These are phyloP conservation scores for Artemia sinica DNA, from an alignment of 2,888 invertebrate species.

Conservation along the genomic window DNA sequence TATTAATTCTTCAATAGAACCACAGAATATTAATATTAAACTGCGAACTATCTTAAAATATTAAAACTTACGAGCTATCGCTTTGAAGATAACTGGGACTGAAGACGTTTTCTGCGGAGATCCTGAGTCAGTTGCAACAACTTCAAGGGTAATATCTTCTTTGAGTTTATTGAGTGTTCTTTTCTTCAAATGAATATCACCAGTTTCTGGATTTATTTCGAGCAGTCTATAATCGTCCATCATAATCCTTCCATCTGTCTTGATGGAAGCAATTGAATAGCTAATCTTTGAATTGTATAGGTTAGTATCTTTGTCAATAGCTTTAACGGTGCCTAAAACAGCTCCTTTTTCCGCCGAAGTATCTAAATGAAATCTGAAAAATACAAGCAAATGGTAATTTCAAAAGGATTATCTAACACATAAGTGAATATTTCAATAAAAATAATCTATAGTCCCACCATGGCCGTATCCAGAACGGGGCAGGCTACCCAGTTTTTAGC, in stretches of 20 bases:
- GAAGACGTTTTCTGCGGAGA: conserved; percentile 6
- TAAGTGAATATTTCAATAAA: no score
- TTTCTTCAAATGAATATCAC: not conserved
- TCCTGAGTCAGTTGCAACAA: not conserved
- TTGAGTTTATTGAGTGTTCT: not conserved
- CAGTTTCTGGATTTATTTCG: not conserved
- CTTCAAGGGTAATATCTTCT: not conserved
- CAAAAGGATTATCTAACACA: no score
- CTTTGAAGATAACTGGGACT: conserved; percentile 3
- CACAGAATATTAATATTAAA: no score
- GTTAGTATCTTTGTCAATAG: not conserved
- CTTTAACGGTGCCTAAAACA: not conserved
- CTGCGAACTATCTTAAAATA: no score
- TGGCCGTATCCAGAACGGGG: no score
- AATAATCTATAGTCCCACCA: no score
- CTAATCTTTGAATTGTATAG: not conserved
- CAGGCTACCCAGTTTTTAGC: no score
- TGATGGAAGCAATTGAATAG: not conserved
- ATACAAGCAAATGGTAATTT: not conserved
- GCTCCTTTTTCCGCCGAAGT: not conserved
- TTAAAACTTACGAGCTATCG: not conserved
- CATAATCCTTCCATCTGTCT: not conserved
- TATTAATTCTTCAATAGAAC: no score
- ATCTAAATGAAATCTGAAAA: not conserved
- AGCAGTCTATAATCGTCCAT: no score